Percentiles rank a stretch among this genome's conserved stretches.
These are phyloP conservation scores for Pteropus rufus DNA, from an alignment of 2,797 vertebrate genomes.

Conservation along the genomic window DNA sequence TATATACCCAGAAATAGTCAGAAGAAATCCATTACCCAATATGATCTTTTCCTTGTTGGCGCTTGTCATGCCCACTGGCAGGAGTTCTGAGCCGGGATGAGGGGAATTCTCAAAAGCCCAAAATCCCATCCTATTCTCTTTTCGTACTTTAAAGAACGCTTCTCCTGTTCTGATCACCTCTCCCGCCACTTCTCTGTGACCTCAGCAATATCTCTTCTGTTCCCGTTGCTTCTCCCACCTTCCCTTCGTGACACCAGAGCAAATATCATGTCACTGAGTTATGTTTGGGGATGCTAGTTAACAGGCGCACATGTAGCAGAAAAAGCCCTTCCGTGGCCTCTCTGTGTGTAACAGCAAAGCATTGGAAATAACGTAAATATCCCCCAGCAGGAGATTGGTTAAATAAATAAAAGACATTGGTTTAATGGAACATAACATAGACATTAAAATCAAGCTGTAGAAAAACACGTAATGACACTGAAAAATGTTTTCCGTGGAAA, in stretches of 20 bases:
- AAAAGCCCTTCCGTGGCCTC: not conserved
- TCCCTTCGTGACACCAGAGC: not conserved
- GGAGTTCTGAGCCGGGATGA: not conserved
- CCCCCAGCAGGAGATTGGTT: not conserved
- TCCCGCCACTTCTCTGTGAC: not conserved
- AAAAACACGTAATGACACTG: not conserved
- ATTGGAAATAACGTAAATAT: not conserved
- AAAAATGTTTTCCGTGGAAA: conserved; percentile 16
- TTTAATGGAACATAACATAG: not conserved
- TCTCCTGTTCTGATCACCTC: not conserved
- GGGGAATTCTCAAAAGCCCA: not conserved
- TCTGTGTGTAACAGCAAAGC: not conserved
- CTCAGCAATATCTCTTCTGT: not conserved
- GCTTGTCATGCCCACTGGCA: not conserved
- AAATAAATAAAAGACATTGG: not conserved
- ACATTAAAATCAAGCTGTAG: not conserved
- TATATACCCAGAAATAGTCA: not conserved
- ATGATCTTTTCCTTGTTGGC: not conserved
- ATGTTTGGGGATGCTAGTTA: not conserved
- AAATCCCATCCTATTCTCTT: not conserved
- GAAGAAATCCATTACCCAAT: not conserved
- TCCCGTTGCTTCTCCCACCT: not conserved
- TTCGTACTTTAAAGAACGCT: not conserved
- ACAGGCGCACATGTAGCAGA: not conserved
- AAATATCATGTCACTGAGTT: not conserved